Base-by-base conservation (phyloP, 1,140 invertebrate species). In the Drosophila watanabei region DNA sequence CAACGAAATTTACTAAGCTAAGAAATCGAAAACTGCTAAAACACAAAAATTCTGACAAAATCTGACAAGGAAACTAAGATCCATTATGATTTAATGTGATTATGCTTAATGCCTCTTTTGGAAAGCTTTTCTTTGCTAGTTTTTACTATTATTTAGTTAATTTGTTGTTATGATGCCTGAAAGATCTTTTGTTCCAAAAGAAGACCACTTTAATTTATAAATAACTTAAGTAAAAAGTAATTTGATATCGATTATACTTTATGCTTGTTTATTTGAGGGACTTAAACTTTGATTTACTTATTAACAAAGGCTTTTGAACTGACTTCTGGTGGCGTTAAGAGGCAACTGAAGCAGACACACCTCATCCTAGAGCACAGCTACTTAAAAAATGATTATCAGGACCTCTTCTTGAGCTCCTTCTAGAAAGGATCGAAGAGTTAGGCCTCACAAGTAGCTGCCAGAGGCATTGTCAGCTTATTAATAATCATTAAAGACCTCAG, bases 241-340 rank as follows among this genome's bases (percentile, higher is more conserved):
- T 5, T 8, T 8, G 14, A 49, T 4, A 11, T 3, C 0, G 9
- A 13, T 18, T 52, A 52, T 18, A 33, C 30, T n/a, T 33, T 14
- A 33, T 30, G 30, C 4, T 8, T 28, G n/a, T 52, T 52, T 52
- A 52, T 52, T 52, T 33, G 3, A 33, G 6, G 51, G n/a, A 33
- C 11, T 18, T 13, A 20, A 30, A 18, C 30, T 20, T 52, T 33
- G 51, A 18, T 33, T 52, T 32, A 52, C 5, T 8, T 33, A 52
- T 33, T 52, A 52, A 33, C 51, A 33, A 6, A 52, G 18, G 51
- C 51, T 33, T 33, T 33, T 33, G n/a, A 52, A 18, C 30, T 35
- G 51, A 18, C 51, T 52, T 30, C 49, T 32, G 30, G 28, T 52
- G 49, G 28, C 49, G 28, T 2, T 30, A 9, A 51, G 30, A 16